A percentile compares a stretch with the other conserved stretches of the same genome.
phyloP scores from a whole-genome alignment of 2,113 vertebrate species.

The Anhinga rufa region DNA sequence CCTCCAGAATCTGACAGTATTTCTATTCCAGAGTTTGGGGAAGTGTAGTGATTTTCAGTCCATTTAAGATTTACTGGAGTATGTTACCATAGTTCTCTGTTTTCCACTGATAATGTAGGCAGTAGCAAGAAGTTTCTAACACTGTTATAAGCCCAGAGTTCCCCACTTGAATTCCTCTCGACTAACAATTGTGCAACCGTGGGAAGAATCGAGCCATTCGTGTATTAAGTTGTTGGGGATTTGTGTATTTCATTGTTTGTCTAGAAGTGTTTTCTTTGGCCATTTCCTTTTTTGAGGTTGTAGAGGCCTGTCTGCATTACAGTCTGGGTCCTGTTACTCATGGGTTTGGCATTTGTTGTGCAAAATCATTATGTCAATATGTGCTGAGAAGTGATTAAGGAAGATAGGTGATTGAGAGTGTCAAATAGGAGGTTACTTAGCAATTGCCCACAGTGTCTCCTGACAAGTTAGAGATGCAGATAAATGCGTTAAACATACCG shows the following conservation, averaged over 20 bases:
- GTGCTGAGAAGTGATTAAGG: not conserved
- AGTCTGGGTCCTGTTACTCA: not conserved
- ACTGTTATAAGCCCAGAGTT: not conserved
- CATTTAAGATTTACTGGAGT: not conserved
- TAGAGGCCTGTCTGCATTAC: not conserved
- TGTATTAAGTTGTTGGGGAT: not conserved
- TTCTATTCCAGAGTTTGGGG: not conserved
- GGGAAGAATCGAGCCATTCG: not conserved
- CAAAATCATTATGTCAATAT: constrained; percentile 23
- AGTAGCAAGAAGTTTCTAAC: not conserved
- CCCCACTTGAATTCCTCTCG: not conserved
- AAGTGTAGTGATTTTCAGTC: not conserved
- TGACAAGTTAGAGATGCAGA: not conserved
- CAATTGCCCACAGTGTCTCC: not conserved
- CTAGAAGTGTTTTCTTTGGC: not conserved
- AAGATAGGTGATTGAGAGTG: not conserved
- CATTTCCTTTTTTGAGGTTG: not conserved
- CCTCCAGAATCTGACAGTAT: not conserved
- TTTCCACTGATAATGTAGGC: not conserved
- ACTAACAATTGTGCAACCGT: not conserved
- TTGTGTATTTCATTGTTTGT: not conserved
- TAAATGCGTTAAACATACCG: not conserved
- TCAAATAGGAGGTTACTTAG: not conserved
- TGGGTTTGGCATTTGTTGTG: constrained; percentile 21
- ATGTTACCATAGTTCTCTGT: not conserved